Percentiles rank a stretch among this genome's conserved stretches.
These are phyloP conservation scores for Artemia franciscana DNA, from an alignment of 1,140 invertebrate species.

Conservation along the genomic window DNA sequence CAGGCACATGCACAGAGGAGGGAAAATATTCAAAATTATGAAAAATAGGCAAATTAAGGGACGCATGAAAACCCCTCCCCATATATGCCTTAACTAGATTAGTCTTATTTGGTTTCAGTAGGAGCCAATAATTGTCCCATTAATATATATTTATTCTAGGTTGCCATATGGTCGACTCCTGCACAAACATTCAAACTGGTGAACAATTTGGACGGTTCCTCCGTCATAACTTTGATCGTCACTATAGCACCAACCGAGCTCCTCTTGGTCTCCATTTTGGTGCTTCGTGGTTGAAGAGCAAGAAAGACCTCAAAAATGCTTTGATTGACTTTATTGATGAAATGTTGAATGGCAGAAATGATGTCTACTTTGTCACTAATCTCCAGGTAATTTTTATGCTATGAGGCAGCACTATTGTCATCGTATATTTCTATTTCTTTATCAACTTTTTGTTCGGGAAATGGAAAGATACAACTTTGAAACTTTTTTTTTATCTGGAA, in stretches of 20 bases:
- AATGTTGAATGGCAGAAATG: conserved; percentile 51
- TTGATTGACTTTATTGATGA: conserved; percentile 83
- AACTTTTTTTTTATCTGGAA: no score
- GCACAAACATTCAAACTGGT: conserved; percentile 67
- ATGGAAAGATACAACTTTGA: no score
- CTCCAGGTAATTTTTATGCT: conserved; percentile 45
- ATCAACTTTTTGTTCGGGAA: no score
- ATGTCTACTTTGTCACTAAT: conserved; percentile 84
- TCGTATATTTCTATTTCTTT: no score
- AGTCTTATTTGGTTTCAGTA: no score
- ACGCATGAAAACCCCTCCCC: no score
- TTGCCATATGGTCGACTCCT: conserved; percentile 81
- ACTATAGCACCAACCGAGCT: conserved; percentile 73
- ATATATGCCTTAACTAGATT: no score
- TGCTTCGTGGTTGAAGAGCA: conserved; percentile 81
- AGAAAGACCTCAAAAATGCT: conserved; percentile 74
- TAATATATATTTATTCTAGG: conserved; percentile 5
- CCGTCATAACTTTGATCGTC: conserved; percentile 79
- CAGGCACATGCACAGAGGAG: no score
- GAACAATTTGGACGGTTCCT: conserved; percentile 63
- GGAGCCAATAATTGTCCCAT: no score
- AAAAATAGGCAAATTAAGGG: no score
- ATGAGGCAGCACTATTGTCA: no score
- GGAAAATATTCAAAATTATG: no score
- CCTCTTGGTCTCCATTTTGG: conserved; percentile 86